Evolutionary conservation across 2,888 invertebrate genomes (phyloP), one percentile per base, ranked within the genome.

Genomic region (Drosophila sordidula): DNA sequence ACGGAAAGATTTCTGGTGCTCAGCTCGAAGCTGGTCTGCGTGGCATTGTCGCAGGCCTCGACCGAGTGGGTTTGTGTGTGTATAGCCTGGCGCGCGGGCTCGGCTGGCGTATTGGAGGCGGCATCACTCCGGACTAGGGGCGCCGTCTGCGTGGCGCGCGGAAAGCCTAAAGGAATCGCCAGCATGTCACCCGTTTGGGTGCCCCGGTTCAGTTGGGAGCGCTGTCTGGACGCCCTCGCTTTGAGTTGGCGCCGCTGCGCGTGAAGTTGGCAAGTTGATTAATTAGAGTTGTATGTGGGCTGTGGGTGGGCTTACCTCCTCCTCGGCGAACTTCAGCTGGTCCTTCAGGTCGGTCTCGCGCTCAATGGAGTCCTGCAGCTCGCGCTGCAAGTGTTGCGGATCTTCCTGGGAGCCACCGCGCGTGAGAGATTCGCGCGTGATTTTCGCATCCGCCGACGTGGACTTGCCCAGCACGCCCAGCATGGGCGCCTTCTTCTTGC

Each of bases 261-360:
- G 36, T 67, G 14, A 62, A 65, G 62, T 67, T 67, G 41, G 26
- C 57, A 70, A 69, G 46, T 55, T 55, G 25, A 69, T 79, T 74
- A 69, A 56, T 62, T 16, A 42, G 14, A 26, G 1, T 55, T 50
- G 29, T 29, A 9, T 26, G 26, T 4, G 22, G 12, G n/a, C 8
- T 6, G 22, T 9, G 0, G 12, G 4, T 2, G 46, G 44, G 64
- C 87, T 87, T 81, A 96, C 96, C 95, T 98, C 98, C 92, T 98
- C 98, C 92, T 98, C 98, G 12, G 98, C 96, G 92, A 97, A 98
- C 75, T 95, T 95, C 11, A 98, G 93, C 91, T 99, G 98, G 91
- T 99, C 98, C 57, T 97, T 94, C 14, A 98, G 93, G 93, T 99
- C 98, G 1, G 97, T 97, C 92, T 99, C 98, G 26, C 98, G 93